Evolutionary conservation across 2,797 vertebrate genomes (phyloP).

Genomic region (Mus spretus): DNA sequence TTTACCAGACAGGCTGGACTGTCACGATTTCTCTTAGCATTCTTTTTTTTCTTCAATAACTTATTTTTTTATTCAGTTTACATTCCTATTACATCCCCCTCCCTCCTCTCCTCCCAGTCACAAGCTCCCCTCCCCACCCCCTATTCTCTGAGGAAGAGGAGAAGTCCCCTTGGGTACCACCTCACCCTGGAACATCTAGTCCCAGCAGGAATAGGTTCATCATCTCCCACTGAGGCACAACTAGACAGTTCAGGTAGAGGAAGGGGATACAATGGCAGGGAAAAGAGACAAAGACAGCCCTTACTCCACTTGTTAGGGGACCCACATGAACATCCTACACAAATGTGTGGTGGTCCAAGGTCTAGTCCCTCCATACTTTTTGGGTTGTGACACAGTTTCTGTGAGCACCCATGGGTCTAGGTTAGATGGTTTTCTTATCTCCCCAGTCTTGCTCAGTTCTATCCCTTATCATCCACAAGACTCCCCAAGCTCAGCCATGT

Average conservation of each 20-base stretch:
- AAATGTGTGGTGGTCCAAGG: not conserved
- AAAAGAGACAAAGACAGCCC: not conserved
- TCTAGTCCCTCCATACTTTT: not conserved
- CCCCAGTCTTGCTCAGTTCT: not conserved
- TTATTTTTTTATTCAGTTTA: not conserved
- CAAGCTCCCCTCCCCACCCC: not conserved
- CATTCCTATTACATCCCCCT: not conserved
- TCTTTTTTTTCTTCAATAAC: not conserved
- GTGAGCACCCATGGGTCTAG: not conserved
- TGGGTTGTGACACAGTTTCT: not conserved
- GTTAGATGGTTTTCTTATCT: not conserved
- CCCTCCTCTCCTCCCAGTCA: not conserved
- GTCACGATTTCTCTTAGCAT: not conserved
- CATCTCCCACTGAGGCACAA: not conserved
- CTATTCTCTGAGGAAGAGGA: not conserved
- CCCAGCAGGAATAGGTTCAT: not conserved
- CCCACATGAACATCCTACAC: not conserved
- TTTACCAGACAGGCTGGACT: not conserved
- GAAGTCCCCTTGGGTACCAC: not conserved
- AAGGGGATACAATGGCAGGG: not conserved
- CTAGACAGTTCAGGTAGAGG: not conserved
- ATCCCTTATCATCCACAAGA: not conserved
- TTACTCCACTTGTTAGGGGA: not conserved
- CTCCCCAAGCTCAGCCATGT: not conserved
- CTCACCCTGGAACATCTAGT: not conserved